These are phyloP conservation scores for Micronycteris hirsuta DNA, from an alignment of 2,113 vertebrate genomes.

Conservation along the genomic window DNA sequence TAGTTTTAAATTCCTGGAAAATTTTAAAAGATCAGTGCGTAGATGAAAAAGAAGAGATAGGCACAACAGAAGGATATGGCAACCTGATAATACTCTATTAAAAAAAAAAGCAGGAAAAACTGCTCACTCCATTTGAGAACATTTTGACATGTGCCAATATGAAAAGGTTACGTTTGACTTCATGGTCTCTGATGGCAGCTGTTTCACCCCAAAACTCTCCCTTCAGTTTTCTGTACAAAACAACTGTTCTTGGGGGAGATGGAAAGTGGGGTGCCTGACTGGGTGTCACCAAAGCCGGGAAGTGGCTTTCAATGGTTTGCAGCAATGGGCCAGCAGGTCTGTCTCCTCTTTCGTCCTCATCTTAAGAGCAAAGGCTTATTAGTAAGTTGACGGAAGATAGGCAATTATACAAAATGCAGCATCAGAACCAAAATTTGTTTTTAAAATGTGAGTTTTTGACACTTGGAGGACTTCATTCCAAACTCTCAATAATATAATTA, in stretches of 20 bases:
- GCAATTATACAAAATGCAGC: constrained; percentile 42
- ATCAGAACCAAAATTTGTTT: constrained; percentile 43
- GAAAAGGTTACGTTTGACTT: not conserved
- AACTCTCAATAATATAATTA: constrained; percentile 68
- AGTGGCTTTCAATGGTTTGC: not conserved
- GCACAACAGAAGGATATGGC: not conserved
- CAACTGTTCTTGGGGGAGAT: not conserved
- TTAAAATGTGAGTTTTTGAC: constrained; percentile 69
- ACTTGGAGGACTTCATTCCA: constrained; percentile 64
- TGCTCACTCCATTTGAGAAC: not conserved
- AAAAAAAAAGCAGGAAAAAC: not conserved
- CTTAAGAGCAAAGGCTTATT: not conserved
- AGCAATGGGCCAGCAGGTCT: not conserved
- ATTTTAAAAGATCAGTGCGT: not conserved
- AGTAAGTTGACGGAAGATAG: constrained; percentile 24
- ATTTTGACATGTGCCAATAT: not conserved
- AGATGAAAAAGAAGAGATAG: not conserved
- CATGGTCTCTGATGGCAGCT: not conserved
- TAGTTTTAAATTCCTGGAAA: not conserved
- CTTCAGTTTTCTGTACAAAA: not conserved
- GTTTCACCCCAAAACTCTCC: not conserved
- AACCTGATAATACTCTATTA: not conserved
- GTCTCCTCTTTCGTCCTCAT: not conserved
- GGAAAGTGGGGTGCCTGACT: not conserved
- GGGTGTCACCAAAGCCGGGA: not conserved